Conservation (phyloP, 2,888 invertebrate species). For the Teinopalpus imperialis region DNA sequence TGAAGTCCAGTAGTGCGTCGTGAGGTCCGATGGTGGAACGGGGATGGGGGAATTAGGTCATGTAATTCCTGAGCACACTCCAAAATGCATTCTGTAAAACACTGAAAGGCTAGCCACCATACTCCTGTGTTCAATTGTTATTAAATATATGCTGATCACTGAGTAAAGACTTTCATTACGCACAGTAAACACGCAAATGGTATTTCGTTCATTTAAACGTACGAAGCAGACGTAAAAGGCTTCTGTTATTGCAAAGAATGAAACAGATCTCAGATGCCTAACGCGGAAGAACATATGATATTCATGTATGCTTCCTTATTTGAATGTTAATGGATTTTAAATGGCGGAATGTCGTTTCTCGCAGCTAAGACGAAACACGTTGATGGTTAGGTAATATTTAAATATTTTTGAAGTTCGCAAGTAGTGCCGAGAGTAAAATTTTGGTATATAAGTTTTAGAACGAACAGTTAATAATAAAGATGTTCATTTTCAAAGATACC, state of each 20-base stretch:
- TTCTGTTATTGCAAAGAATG: not conserved
- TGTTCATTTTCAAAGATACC: no score
- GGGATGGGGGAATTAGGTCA: no score
- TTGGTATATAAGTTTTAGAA: no score
- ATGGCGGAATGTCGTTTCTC: slow-evolving; percentile 4
- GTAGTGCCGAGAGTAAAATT: no score
- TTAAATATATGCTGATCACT: slow-evolving; percentile 31
- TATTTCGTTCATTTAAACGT: not conserved
- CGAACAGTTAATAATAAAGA: no score
- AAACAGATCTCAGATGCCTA: not conserved
- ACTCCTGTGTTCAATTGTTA: no score
- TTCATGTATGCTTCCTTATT: slow-evolving; percentile 5
- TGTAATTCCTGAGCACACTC: no score
- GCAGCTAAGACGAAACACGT: not conserved
- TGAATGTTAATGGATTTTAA: slow-evolving; percentile 15
- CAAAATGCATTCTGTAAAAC: no score
- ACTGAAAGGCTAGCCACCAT: no score
- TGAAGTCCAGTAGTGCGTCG: no score
- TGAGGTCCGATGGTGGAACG: no score
- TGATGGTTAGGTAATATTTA: not conserved
- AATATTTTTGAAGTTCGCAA: no score
- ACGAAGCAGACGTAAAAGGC: slow-evolving; percentile 4
- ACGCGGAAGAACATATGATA: slow-evolving; percentile 1
- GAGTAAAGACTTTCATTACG: not conserved
- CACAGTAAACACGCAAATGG: not conserved